Evolutionary conservation across 1,140 invertebrate species (phyloP).

Genomic region (Armadillidium nasatum): DNA sequence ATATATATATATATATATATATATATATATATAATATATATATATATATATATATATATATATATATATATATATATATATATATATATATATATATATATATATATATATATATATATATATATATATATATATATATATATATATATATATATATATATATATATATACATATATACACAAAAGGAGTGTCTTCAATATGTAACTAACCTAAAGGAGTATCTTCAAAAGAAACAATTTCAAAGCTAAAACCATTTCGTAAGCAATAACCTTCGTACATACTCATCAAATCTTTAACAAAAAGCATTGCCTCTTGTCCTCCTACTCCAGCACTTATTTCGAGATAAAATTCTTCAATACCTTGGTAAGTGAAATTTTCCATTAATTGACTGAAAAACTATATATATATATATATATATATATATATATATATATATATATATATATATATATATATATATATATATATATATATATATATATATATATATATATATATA

Average conservation of each 20-base stretch:
- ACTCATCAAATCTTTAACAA: constrained; percentile 18
- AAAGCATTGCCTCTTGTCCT: constrained; percentile 24
- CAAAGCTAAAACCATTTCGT: constrained; percentile 22
- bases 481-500: no score
- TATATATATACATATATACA: background rate
- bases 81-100: background rate
- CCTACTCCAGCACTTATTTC: constrained; percentile 26
- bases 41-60: no score
- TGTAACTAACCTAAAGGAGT: constrained; percentile 19
- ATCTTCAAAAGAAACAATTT: background rate
- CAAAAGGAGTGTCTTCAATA: background rate
- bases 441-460: no score
- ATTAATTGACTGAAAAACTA: no score
- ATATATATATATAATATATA: no score
- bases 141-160: background rate
- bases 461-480: no score
- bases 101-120: background rate
- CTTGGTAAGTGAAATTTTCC: no score
- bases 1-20: no score
- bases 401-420: no score
- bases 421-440: no score
- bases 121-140: background rate
- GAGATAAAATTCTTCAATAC: constrained; percentile 11
- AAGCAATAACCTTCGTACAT: constrained; percentile 13
- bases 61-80: no score